These are phyloP conservation scores for Melopsittacus undulatus DNA, from an alignment of 2,797 vertebrate genomes.

Conservation along the genomic window DNA sequence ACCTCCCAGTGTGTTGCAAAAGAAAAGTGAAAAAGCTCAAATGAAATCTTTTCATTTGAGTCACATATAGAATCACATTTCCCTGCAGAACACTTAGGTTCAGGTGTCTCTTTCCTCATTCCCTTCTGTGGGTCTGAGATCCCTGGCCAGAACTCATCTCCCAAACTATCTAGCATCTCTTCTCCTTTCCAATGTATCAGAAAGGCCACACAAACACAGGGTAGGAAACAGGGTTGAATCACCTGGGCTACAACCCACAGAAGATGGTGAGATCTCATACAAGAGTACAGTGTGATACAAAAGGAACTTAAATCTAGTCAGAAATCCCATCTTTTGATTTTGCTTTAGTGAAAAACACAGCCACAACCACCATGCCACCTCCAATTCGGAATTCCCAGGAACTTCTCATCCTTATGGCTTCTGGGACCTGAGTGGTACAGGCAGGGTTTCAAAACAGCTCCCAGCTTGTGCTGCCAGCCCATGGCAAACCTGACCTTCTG, in stretches of 20 bases:
- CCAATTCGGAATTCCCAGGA: background rate
- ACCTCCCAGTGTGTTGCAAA: background rate
- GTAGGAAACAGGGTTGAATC: background rate
- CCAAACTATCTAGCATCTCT: background rate
- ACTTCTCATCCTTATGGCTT: background rate
- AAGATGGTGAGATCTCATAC: background rate
- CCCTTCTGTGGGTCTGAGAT: background rate
- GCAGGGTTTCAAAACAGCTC: background rate
- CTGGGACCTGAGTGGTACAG: background rate
- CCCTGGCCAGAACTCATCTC: background rate
- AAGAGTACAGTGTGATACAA: background rate
- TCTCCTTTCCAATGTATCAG: background rate
- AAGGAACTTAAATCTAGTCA: background rate
- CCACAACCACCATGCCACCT: background rate
- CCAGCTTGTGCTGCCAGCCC: fast-evolving
- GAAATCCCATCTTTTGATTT: background rate
- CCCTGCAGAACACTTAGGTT: background rate
- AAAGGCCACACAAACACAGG: background rate
- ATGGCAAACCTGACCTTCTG: background rate
- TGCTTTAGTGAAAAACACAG: background rate
- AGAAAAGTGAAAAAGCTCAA: background rate
- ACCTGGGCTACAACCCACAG: background rate
- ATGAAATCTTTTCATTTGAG: background rate
- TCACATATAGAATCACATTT: background rate
- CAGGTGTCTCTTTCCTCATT: background rate